These are phyloP conservation scores for Pachymerium ferrugineum DNA, from an alignment of 2,888 invertebrate species.

Conservation along the genomic window DNA sequence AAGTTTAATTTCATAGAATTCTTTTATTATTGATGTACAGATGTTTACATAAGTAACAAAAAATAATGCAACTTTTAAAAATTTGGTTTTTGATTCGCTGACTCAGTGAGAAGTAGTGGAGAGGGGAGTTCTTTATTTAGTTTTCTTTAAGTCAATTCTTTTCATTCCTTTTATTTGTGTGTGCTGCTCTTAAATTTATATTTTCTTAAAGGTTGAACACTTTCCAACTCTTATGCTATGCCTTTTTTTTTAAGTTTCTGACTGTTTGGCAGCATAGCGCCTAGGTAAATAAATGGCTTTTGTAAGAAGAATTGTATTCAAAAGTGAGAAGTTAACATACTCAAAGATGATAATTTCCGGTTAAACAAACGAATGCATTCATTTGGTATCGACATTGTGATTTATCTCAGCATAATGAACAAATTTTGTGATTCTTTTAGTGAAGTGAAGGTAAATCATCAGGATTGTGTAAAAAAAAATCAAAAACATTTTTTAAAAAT, in stretches of 20 bases:
- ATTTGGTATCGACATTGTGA: background rate
- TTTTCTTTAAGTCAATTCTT: no score
- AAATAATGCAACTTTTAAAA: no score
- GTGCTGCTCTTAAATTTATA: no score
- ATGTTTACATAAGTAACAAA: background rate
- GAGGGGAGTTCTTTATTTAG: no score
- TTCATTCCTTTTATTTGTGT: no score
- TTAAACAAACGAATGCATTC: constrained; percentile 3
- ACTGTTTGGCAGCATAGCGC: background rate
- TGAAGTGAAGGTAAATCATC: background rate
- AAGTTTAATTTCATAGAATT: background rate
- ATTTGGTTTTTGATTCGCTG: no score
- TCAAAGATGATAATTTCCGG: background rate
- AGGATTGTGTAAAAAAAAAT: background rate
- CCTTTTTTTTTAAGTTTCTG: background rate
- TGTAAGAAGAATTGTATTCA: background rate
- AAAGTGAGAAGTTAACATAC: constrained; percentile 19
- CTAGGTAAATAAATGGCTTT: background rate
- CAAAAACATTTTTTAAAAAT: background rate
- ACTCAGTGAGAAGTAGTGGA: no score
- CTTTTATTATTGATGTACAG: background rate
- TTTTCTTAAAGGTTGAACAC: no score
- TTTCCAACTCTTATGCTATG: no score
- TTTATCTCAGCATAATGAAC: constrained; percentile 19
- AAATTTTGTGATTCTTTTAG: constrained; percentile 6